Evolutionary conservation across 64 coral and sea anemone species (phyloP), one percentile per base, ranked within the genome.

Genomic region (Astreopora myriophthalma): DNA sequence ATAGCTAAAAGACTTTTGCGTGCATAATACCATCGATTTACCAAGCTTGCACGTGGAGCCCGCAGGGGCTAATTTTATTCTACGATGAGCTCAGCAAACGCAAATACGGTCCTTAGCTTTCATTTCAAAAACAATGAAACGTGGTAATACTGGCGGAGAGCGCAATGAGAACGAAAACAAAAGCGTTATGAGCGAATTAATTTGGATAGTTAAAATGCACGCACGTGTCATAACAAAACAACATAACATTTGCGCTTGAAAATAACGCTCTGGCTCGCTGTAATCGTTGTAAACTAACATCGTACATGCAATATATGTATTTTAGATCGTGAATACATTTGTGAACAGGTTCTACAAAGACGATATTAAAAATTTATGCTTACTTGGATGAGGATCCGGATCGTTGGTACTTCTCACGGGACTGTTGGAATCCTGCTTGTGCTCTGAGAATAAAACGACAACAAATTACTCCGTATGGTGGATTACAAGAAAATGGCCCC

Each of bases 361-460:
- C 61, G 75, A 92, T 69, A 94, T 97, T 96, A 96, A 96, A 96
- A 85, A 96, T 96, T 96, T 31, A 97, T 97, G 33, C 91, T 97
- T 74, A 94, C 95, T 48, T 91, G 90, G 93, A 22, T 97, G 92
- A 65, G 63, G 87, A 74, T 91, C 89, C 71, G 84, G 91, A 91
- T 90, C 89, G 87, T 65, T 86, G 67, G 90, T 86, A 51, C 80
- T 75, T 60, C 69, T 81, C 2, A 81, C 75, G 37, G 86, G 91
- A 90, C 84, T 97, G 84, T 90, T 88, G 87, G 95, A 86, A 97
- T 97, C 95, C 49, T 97, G 91, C 33, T 97, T 97, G 78, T 97
- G 95, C 49, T 89, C 95, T 97, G 74, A 5, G 33, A 90, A 83
- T 64, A 52, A 91, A 76, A 86, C 30, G 20, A 19, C 71, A 84